These are phyloP conservation scores for Tolypeutes matacus DNA, from an alignment of 2,797 vertebrate species.

Conservation along the genomic window DNA sequence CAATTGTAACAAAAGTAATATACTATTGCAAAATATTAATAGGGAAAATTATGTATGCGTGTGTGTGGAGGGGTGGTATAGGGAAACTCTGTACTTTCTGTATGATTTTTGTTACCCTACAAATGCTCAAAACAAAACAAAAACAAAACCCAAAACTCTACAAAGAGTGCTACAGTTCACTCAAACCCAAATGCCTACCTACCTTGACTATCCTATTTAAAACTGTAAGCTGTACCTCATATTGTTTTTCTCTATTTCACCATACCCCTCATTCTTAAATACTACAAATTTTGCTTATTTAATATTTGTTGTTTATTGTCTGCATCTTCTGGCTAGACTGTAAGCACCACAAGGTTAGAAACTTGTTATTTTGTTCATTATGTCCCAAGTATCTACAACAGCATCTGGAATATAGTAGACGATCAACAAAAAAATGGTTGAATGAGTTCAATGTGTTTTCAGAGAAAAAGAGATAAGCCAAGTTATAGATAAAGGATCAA, in stretches of 20 bases:
- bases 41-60: too few relatives aligned
- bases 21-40: too few relatives aligned
- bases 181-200: background rate
- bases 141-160: too few relatives aligned
- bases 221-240: background rate
- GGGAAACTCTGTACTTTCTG: too few relatives aligned
- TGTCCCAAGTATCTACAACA: background rate
- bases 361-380: background rate
- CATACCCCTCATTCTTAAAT: background rate
- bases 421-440: background rate
- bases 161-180: background rate
- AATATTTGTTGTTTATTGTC: background rate
- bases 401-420: background rate
- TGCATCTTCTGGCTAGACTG: background rate
- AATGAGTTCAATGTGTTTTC: constrained; percentile 49
- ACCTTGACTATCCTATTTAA: background rate
- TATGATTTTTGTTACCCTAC: too few relatives aligned
- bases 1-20: too few relatives aligned
- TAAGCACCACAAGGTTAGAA: background rate
- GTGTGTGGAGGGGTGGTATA: too few relatives aligned
- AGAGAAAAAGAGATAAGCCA: constrained; percentile 2
- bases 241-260: background rate
- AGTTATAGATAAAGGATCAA: background rate
- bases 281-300: background rate
- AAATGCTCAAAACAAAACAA: too few relatives aligned